Conservation (phyloP, 2,888 invertebrate species). For the Masnerella sp. region DNA sequence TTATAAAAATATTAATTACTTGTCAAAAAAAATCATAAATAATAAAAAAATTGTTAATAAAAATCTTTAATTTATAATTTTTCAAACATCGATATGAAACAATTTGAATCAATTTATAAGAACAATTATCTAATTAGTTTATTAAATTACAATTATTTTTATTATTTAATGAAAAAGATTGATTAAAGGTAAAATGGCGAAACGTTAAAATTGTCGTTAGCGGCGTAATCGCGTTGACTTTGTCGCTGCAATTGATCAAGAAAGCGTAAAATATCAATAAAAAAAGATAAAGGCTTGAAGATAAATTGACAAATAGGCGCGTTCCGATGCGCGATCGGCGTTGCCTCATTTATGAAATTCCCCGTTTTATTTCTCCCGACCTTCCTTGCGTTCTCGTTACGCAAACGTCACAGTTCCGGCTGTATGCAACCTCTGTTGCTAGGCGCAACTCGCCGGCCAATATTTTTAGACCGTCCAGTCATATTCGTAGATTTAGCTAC, state of each 20-base stretch:
- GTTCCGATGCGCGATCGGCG: slow-evolving; percentile 40
- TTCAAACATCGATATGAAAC: no score
- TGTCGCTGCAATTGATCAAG: slow-evolving; percentile 1
- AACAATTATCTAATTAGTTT: not conserved
- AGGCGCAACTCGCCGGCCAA: slow-evolving; percentile 71
- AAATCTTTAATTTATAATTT: no score
- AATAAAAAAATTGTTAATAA: no score
- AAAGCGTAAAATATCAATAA: slow-evolving; percentile 15
- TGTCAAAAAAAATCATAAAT: no score
- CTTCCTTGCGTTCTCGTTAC: slow-evolving; percentile 66
- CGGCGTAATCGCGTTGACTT: slow-evolving; percentile 3
- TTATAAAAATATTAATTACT: no score
- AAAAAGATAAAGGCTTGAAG: slow-evolving; percentile 28
- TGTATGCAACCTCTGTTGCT: slow-evolving; percentile 73
- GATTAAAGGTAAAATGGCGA: not conserved
- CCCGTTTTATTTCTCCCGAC: slow-evolving; percentile 60
- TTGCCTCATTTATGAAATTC: slow-evolving; percentile 60
- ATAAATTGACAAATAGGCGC: slow-evolving; percentile 33
- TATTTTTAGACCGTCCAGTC: slow-evolving; percentile 72
- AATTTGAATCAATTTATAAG: no score
- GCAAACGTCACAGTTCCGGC: slow-evolving; percentile 67
- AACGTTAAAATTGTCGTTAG: slow-evolving; percentile 1
- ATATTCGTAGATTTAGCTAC: slow-evolving; percentile 63
- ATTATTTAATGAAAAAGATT: not conserved
- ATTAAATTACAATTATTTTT: not conserved